Evolutionary conservation across 2,797 vertebrate genomes (phyloP).

Genomic region (Gymnopithys bicolor): DNA sequence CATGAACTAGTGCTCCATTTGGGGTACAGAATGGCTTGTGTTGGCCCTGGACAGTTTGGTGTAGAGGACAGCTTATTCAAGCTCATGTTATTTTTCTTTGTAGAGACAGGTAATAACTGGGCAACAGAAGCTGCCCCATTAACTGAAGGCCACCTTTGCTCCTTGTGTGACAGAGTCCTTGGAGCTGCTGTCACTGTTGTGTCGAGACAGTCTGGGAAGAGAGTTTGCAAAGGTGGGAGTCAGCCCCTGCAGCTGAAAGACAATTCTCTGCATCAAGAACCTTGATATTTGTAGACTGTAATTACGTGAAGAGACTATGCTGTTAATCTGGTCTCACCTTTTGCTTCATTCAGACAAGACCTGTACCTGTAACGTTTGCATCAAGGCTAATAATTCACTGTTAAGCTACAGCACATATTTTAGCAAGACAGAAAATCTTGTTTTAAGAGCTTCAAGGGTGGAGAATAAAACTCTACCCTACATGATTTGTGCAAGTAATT

Average conservation of each 20-base stretch:
- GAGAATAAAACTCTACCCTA: background rate
- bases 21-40: background rate
- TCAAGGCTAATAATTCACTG: slow-evolving; percentile 42
- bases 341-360: background rate
- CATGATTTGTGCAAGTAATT: slow-evolving; percentile 23
- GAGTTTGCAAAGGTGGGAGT: background rate
- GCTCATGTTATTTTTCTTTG: background rate
- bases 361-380: slow-evolving; percentile 33
- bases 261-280: background rate
- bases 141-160: background rate
- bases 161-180: background rate
- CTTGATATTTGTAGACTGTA: background rate
- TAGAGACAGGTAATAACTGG: background rate
- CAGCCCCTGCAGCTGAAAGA: background rate
- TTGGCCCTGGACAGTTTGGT: background rate
- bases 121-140: background rate
- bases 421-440: slow-evolving; percentile 5
- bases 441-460: background rate
- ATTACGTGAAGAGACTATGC: slow-evolving; percentile 24
- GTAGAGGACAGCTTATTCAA: background rate
- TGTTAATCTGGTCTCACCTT: slow-evolving; percentile 51
- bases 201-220: background rate
- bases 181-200: background rate
- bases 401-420: background rate
- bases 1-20: background rate